Percentiles rank a stretch among this genome's conserved stretches.
Evolutionary conservation across 1,140 invertebrate genomes (phyloP).

Genomic region (Drosophila dunni): DNA sequence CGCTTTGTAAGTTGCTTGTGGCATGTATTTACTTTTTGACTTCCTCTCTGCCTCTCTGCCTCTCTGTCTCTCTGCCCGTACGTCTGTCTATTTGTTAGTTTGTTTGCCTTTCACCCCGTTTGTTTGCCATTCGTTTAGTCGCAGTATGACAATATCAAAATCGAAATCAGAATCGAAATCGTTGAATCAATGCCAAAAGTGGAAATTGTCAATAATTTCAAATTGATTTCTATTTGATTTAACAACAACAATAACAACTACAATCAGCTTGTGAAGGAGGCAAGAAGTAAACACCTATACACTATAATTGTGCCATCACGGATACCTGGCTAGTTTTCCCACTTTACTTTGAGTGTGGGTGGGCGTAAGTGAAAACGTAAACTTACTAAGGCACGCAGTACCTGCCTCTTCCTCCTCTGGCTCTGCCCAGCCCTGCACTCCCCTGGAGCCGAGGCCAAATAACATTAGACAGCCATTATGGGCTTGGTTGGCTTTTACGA

Average conservation of each 20-base stretch:
- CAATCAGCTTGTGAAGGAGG: slow-evolving; percentile 18
- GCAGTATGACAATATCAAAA: slow-evolving; percentile 71
- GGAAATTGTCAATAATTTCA: slow-evolving; percentile 84
- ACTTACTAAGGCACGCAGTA: slow-evolving; percentile 49
- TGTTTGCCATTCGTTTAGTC: slow-evolving; percentile 79
- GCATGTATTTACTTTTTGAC: slow-evolving; percentile 57
- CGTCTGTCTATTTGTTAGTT: slow-evolving; percentile 32
- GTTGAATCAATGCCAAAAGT: slow-evolving; percentile 76
- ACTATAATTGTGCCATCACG: slow-evolving; percentile 55
- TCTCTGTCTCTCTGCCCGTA: no score
- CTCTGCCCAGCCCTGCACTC: slow-evolving; percentile 1
- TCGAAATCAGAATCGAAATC: slow-evolving; percentile 45
- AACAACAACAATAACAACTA: slow-evolving; percentile 58
- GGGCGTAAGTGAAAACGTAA: slow-evolving; percentile 67
- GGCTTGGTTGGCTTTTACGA: slow-evolving; percentile 76
- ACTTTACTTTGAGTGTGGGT: background rate
- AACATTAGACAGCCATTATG: slow-evolving; percentile 77
- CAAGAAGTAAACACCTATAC: slow-evolving; percentile 43
- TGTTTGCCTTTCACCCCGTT: slow-evolving; percentile 42
- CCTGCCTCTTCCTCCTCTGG: no score
- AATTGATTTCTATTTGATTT: slow-evolving; percentile 84
- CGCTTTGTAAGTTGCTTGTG: slow-evolving; percentile 7
- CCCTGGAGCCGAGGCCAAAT: slow-evolving; percentile 48
- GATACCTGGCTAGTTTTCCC: slow-evolving; percentile 27
- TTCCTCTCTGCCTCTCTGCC: slow-evolving; percentile 42